These are phyloP conservation scores for Trypoxylon attenuatum DNA, from an alignment of 2,888 invertebrate genomes.

Conservation along the genomic window DNA sequence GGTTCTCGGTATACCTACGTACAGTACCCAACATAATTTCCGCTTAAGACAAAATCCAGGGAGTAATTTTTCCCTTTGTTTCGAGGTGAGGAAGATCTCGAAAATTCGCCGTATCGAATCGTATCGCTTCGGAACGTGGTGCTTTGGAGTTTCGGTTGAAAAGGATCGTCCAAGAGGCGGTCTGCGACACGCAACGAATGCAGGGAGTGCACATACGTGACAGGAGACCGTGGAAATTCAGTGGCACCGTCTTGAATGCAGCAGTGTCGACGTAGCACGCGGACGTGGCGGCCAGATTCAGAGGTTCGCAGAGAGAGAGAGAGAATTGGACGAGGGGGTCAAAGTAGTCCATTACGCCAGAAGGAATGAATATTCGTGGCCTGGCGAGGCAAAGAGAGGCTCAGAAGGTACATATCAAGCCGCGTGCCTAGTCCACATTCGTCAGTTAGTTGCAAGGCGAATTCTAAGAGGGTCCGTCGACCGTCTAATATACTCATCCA, in stretches of 20 bases:
- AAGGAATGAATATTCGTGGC: slow-evolving; percentile 57
- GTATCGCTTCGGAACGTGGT: too few species aligned
- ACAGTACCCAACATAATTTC: slow-evolving; percentile 6
- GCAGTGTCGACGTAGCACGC: too few species aligned
- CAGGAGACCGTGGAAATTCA: slow-evolving; percentile 19
- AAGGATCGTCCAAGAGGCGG: too few species aligned
- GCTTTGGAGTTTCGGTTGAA: too few species aligned
- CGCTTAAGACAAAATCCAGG: slow-evolving; percentile 9
- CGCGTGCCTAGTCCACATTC: slow-evolving; percentile 66
- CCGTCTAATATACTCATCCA: slow-evolving; percentile 65
- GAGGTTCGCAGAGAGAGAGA: neutral
- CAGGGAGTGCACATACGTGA: slow-evolving; percentile 3
- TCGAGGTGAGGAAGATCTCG: neutral
- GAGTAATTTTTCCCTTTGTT: neutral
- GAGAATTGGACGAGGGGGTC: slow-evolving; percentile 44
- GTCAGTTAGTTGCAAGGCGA: slow-evolving; percentile 58
- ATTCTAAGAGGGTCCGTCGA: slow-evolving; percentile 43
- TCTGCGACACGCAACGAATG: neutral
- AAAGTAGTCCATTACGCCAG: slow-evolving; percentile 60
- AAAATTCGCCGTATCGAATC: neutral
- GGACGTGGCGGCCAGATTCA: too few species aligned
- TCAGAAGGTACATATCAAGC: slow-evolving; percentile 12
- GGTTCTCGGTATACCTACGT: slow-evolving; percentile 15
- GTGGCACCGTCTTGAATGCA: slow-evolving; percentile 15
- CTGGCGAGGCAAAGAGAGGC: neutral